These are phyloP conservation scores for Poeciliopsis prolifica DNA, from an alignment of 2,113 vertebrate genomes.

Conservation along the genomic window DNA sequence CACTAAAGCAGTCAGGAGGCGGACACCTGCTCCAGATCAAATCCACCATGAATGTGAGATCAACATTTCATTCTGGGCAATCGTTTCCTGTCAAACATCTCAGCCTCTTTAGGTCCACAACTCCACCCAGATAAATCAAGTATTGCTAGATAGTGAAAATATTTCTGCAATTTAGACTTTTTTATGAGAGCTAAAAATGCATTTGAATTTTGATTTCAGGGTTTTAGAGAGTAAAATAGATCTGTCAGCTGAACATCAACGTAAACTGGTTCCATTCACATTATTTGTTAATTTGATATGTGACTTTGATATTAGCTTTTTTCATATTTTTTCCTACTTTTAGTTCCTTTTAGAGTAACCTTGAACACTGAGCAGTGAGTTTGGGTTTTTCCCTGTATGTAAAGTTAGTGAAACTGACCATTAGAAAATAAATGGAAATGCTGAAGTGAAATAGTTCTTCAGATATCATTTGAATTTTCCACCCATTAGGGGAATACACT, in stretches of 20 bases:
- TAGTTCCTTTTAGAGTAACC: not conserved
- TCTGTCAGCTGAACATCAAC: not conserved
- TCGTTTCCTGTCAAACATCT: not conserved
- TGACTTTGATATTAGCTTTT: not conserved
- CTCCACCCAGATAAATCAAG: not conserved
- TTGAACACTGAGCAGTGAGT: not conserved
- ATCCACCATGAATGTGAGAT: slow-evolving; percentile 12
- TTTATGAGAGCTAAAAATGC: not conserved
- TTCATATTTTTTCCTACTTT: not conserved
- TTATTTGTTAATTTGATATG: not conserved
- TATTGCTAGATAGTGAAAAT: not conserved
- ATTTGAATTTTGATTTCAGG: not conserved
- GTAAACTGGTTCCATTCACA: not conserved
- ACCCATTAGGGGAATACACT: not conserved
- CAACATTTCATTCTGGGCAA: not conserved
- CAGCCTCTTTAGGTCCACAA: not conserved
- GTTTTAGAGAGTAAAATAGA: not conserved
- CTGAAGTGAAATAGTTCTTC: slow-evolving; percentile 2
- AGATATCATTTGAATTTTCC: not conserved
- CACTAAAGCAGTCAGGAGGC: not conserved
- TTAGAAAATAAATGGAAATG: slow-evolving; percentile 1
- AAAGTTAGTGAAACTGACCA: slow-evolving; percentile 2
- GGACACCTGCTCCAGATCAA: not conserved
- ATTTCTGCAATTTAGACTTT: not conserved
- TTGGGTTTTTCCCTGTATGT: slow-evolving; percentile 2